Percentiles rank a stretch among this genome's conserved stretches.
phyloP scores from a whole-genome alignment of 2,113 vertebrate genomes.

The Cairina moschata region DNA sequence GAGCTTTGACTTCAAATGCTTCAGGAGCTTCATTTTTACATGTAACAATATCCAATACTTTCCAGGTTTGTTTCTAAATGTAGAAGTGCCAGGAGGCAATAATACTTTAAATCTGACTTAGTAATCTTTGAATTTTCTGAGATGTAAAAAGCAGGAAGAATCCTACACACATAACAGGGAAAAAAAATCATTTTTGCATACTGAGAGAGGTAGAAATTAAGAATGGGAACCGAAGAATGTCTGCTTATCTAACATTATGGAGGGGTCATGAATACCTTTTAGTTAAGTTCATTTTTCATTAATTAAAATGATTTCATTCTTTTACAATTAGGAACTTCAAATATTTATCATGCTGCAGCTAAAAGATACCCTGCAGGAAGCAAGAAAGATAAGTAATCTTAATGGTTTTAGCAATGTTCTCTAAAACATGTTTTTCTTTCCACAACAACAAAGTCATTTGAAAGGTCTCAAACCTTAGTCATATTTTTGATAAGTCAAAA shows the following conservation, averaged over 20 bases:
- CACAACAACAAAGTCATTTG: background rate
- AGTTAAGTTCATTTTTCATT: background rate
- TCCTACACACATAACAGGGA: accelerated
- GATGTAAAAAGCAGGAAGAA: background rate
- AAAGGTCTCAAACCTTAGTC: background rate
- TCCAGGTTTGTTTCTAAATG: background rate
- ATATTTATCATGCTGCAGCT: background rate
- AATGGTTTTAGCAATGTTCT: background rate
- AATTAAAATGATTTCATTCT: background rate
- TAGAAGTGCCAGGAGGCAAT: background rate
- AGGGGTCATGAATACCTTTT: background rate
- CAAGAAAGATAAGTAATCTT: background rate
- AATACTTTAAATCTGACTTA: background rate
- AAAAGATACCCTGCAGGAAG: background rate
- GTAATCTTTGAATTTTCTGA: background rate
- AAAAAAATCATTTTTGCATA: background rate
- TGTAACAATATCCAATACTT: background rate
- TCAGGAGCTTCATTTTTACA: background rate
- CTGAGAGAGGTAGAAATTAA: background rate
- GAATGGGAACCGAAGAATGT: background rate
- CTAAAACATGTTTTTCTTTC: background rate
- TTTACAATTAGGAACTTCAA: background rate
- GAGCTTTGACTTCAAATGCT: background rate
- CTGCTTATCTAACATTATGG: background rate
- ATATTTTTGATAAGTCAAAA: background rate